Base-by-base conservation (phyloP, 1,140 invertebrate genomes). In the Solenopsis fugax region DNA sequence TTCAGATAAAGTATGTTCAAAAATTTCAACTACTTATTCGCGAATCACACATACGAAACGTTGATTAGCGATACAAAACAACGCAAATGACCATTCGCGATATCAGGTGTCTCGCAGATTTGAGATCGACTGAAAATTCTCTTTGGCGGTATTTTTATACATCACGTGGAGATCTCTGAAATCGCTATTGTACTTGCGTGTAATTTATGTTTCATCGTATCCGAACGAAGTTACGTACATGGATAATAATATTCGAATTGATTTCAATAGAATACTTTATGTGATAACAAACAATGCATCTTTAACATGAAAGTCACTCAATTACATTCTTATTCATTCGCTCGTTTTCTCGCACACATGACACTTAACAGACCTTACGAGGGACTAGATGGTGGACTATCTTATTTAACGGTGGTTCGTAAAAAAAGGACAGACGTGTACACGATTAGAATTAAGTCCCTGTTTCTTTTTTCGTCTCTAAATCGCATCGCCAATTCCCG, bases 291-390 rank as follows among this genome's bases (percentile, higher is more conserved):
- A 81, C 48, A 41, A 7, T 45, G 24, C 52, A 72, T 37, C 37
- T 56, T 41, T 58, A 72, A 72, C 21, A 72, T 81, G 52, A 82
- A 73, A 73, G 52, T 54, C 52, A 82, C 12, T 13, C 56, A 48
- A 60, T 73, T 82, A 5, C 67, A 58, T 24, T 58, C 60, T 48
- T 48, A 41, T 78, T 65, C 60, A 85, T 37, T 85, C 73, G 45
- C 21, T 78, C 16, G 45, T 85, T 54, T 69, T 60, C 12, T 58
- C 29, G 54, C 81, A 81, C 69, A 52, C 73, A 85, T 67, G 12
- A 56, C 78, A 29, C 71, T 89, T 58, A 87, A 89, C 85, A 73
- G 50, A 87, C 50, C 58, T 56, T 78, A 72, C 56, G 29, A 82
- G 75, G 76, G 64, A 24, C 56, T 76, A 76, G 62, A 56, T 52